phyloP scores from a whole-genome alignment of 2,888 invertebrate species.

The Coleophora flavipennella region DNA sequence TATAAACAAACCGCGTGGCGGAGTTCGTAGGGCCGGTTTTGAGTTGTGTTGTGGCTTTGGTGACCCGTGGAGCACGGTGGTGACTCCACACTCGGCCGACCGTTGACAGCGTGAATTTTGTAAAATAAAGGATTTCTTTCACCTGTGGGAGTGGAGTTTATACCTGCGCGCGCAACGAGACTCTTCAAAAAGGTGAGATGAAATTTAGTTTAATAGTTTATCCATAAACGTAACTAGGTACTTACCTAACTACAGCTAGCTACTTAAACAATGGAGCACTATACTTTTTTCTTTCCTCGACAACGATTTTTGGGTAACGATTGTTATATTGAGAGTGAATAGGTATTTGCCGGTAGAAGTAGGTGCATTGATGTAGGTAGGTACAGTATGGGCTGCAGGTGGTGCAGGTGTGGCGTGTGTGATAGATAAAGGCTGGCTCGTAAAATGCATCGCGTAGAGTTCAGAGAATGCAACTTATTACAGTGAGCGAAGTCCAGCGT shows the following conservation, averaged over 20 bases:
- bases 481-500: neutral
- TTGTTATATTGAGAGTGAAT: neutral
- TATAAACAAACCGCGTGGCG: slow-evolving; percentile 61
- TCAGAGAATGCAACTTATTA: too few species aligned
- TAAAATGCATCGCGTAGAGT: slow-evolving; percentile 18
- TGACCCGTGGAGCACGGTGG: slow-evolving; percentile 47
- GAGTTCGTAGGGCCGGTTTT: slow-evolving; percentile 21
- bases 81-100: slow-evolving; percentile 21
- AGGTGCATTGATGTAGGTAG: too few species aligned
- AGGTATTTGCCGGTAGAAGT: neutral
- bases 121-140: slow-evolving; percentile 52
- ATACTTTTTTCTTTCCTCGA: too few species aligned
- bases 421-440: slow-evolving; percentile 13
- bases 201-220: slow-evolving; percentile 2
- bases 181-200: slow-evolving; percentile 58
- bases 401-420: slow-evolving; percentile 16
- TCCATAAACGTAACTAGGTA: too few species aligned
- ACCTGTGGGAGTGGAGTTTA: slow-evolving; percentile 66
- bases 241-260: too few species aligned
- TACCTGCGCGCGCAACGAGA: slow-evolving; percentile 67
- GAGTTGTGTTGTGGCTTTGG: slow-evolving; percentile 38
- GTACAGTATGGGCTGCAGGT: slow-evolving; percentile 4
- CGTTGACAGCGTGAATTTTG: slow-evolving; percentile 24
- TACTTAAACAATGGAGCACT: too few species aligned
- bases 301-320: too few species aligned